These are phyloP conservation scores for Cerceris rybyensis DNA, from an alignment of 2,888 invertebrate species.

Conservation along the genomic window DNA sequence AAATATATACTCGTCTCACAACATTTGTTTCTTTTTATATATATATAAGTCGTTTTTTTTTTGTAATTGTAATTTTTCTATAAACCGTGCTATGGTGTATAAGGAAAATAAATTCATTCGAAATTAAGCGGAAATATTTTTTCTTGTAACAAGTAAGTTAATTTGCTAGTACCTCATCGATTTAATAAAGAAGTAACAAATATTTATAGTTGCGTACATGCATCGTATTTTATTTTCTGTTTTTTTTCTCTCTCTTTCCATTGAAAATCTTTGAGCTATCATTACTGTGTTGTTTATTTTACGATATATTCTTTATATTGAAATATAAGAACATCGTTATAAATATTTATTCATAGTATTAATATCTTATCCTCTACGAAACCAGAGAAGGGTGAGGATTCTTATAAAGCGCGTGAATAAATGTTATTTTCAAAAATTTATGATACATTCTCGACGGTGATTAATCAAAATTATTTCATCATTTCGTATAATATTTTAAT, in stretches of 20 bases:
- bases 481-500: not conserved
- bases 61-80: slow-evolving; percentile 64
- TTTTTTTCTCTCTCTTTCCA: slow-evolving; percentile 26
- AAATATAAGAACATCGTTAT: slow-evolving; percentile 46
- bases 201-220: slow-evolving; percentile 34
- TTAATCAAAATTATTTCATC: not conserved
- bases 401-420: slow-evolving; percentile 11
- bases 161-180: slow-evolving; percentile 41
- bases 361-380: not conserved
- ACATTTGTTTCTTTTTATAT: slow-evolving; percentile 22
- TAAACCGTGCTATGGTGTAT: slow-evolving; percentile 58
- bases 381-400: not conserved
- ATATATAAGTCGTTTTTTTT: slow-evolving; percentile 44
- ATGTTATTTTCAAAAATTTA: slow-evolving; percentile 10
- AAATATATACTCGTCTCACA: slow-evolving; percentile 28
- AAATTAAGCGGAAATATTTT: slow-evolving; percentile 55
- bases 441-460: not conserved
- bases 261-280: slow-evolving; percentile 17
- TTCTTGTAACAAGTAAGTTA: slow-evolving; percentile 47
- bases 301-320: slow-evolving; percentile 48
- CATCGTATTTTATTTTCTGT: slow-evolving; percentile 39
- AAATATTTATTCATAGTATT: slow-evolving; percentile 7
- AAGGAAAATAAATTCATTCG: slow-evolving; percentile 65
- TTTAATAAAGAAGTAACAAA: slow-evolving; percentile 50
- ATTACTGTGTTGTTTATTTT: slow-evolving; percentile 47